Base-by-base conservation (phyloP, 1,140 invertebrate genomes). In the Diorhabda carinulata region DNA sequence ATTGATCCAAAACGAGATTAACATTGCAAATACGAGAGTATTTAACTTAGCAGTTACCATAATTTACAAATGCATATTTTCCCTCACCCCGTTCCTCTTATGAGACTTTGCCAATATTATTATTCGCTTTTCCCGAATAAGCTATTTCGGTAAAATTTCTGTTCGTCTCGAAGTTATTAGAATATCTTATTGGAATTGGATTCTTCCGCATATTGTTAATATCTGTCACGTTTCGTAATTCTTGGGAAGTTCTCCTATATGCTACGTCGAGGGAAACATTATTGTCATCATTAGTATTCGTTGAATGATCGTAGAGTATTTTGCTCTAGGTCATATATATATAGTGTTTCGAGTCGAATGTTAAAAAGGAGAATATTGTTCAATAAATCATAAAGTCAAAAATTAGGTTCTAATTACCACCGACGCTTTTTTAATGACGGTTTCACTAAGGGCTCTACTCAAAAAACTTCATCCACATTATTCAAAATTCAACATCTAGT, bases 61-160 rank as follows among this genome's bases (percentile, higher is more conserved):
- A 52, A 52, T n/a, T 52, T 52, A 52, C 47, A 52, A 52, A 52
- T 52, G 47, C 47, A 52, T 52, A 52, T 52, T 52, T 52, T 52
- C 47, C 47, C 47, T 52, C 47, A 25, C 47, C n/a, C n/a, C 47
- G 47, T 52, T n/a, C 47, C n/a, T 52, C 47, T 52, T n/a, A n/a
- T 52, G 47, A 52, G 47, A 52, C 47, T 52, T 52, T 52, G 47
- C 47, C 47, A 52, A 52, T 52, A 52, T 52, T 52, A 52, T 52
- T 52, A 52, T 52, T 52, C 47, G 47, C 6, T 52, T 52, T 52
- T 52, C 47, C 47, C 47, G 47, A 52, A 52, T 52, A 52, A 52
- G 47, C 47, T 52, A 52, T 52, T 52, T n/a, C n/a, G 47, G 6
- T 52, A n/a, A 52, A 52, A 52, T 52, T 52, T 52, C 47, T 52